Evolutionary conservation across 1,140 invertebrate genomes (phyloP).

Genomic region (Macrosteles quadrilineatus): DNA sequence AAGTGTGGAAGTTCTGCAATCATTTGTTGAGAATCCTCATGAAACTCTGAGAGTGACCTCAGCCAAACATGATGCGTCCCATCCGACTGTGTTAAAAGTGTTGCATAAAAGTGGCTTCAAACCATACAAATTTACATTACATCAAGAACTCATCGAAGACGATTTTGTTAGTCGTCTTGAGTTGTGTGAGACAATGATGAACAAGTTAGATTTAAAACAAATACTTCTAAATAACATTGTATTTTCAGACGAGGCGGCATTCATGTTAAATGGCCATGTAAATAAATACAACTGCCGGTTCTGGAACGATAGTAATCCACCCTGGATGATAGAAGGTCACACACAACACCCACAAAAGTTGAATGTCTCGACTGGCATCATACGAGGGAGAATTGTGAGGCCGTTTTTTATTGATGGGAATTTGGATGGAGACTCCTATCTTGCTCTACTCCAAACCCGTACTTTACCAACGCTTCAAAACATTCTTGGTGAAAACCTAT

Average conservation of each 20-base stretch:
- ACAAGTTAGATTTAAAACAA: background rate
- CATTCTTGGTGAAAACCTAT: no score
- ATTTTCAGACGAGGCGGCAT: background rate
- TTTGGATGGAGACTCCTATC: background rate
- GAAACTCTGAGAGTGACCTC: no score
- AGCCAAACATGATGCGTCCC: no score
- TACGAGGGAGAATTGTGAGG: background rate
- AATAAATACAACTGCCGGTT: background rate
- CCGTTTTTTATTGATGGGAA: conserved; percentile 4
- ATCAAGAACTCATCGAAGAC: background rate
- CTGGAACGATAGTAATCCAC: background rate
- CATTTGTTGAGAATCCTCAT: no score
- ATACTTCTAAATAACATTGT: conserved; percentile 10
- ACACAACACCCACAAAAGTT: background rate
- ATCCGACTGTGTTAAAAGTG: background rate
- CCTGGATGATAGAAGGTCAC: background rate
- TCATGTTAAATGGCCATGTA: background rate
- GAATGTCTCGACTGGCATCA: background rate
- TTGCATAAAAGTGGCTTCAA: background rate
- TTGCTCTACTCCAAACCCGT: background rate
- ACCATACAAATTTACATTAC: background rate
- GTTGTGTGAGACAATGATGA: conserved; percentile 4
- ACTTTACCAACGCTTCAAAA: no score
- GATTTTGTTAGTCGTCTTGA: background rate
- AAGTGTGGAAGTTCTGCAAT: no score